Evolutionary conservation across 2,113 vertebrate species (phyloP), one percentile per base, ranked within the genome.

Genomic region (Nothoprocta pentlandii): DNA sequence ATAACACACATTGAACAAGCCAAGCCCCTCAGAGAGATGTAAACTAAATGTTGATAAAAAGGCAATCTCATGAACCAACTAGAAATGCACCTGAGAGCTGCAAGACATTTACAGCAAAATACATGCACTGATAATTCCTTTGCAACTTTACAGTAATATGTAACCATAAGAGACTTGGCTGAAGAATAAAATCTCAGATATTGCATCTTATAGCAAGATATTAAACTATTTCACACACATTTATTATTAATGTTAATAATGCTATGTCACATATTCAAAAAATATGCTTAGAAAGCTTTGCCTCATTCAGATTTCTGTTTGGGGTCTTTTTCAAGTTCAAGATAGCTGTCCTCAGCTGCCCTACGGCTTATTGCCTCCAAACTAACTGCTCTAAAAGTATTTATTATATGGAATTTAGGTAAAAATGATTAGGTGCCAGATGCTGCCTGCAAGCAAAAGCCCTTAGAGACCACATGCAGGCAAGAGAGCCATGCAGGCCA

Each of bases 31-130:
- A 11, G n/a, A 85, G 0, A 53, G 47, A 80, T 41, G 26, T 10
- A 83, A 94, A 90, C 63, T 34, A 88, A 85, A 93, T 66, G 44
- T 30, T 13, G 71, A 25, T 19, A n/a, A 88, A 80, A 79, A 77
- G 15, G 21, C 46, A 32, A 79, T 87, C 91, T 80, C 46, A 62
- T 25, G 63, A 66, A 15, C 0, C 1, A 17, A 74, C 51, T 22
- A 80, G 30, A 80, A 88, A 85, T 22, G 32, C n/a, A 81, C 23
- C 44, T 25, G 39, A 79, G 69, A 94, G 86, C 11, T n/a, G 25
- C 22, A n/a, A 22, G 41, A 74, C 25, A 74, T 83, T 92, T 80
- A 56, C 2, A 81, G 56, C 9, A 79, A 85, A 87, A 89, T 13
- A 46, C 25, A 39, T 13, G 15, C 26, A 44, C 42, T 39, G 67